Evolutionary conservation across 2,113 vertebrate species (phyloP), one percentile per base, ranked within the genome.

Genomic region (Oreochromis tanganicae): DNA sequence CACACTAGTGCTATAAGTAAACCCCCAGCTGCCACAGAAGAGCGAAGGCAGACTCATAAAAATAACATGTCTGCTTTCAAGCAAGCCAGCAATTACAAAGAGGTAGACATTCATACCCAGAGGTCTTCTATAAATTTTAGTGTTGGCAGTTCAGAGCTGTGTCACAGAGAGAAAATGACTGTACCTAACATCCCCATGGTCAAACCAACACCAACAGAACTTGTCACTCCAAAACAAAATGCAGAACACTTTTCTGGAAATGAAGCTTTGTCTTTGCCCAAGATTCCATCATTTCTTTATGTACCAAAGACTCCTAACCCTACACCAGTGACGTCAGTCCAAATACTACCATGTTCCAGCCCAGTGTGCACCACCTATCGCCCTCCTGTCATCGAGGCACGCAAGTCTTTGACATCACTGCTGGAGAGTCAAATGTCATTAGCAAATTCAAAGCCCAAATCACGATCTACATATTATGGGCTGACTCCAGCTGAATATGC

Each of bases 381-480:
- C 11, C 92, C 86, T 36, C 95, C 95, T 41, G 88, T 90, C 24
- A 21, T 93, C 5, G 91, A 91, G 32, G 94, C 92, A 68, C 95
- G 94, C 29, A 96, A 94, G 81, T 94, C 95, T 63, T 91, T 94
- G 87, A 75, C 93, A 4, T 95, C 95, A 34, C 85, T 95, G 16
- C 46, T 96, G 80, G 94, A 91, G 48, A 84, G 73, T 56, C 94
- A 96, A 86, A 95, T 90, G 81, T 79, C 92, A 32, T 91, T 93
- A 63, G 89, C 41, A 5, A 48, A 32, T 9, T 94, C 92, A 80
- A 96, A 94, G 83, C 84, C 86, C 7, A 96, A 95, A 90, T 91
- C 91, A 16, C 90, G 90, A 50, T 96, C 95, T 59, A 95, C 92
- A 80, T 97, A 96, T 91, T 96, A 96, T 41, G 96, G 96, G 21